A percentile compares a stretch with the other conserved stretches of the same genome.
phyloP scores from a whole-genome alignment of 2,113 vertebrate genomes.

The Lethenteron camtschaticum region DNA sequence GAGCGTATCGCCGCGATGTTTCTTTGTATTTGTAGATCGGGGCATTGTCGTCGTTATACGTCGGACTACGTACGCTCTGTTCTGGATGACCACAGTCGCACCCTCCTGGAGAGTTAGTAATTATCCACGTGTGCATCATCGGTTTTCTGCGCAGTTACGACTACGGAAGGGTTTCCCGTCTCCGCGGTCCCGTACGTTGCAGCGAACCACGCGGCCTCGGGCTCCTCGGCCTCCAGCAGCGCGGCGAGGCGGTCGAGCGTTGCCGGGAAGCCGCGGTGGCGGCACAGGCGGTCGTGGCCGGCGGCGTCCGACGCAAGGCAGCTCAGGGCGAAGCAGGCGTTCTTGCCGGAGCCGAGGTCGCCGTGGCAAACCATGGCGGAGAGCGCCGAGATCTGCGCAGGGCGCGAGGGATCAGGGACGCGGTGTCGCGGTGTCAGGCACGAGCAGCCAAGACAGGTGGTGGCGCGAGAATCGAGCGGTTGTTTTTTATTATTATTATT shows the following conservation, averaged over 20 bases:
- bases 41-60: too few species aligned
- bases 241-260: slow-evolving; percentile 14
- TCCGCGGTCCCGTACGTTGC: slow-evolving; percentile 15
- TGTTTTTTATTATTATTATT: too few species aligned
- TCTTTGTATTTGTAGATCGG: too few species aligned
- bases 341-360: slow-evolving; percentile 15
- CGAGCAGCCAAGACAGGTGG: too few species aligned
- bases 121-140: too few species aligned
- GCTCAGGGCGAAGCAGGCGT: slow-evolving; percentile 20
- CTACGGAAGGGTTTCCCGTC: too few species aligned
- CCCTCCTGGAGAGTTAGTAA: too few species aligned
- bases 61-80: too few species aligned
- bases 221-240: slow-evolving; percentile 14
- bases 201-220: slow-evolving; percentile 20
- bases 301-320: slow-evolving; percentile 16
- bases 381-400: slow-evolving; percentile 13
- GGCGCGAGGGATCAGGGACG: background rate
- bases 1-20: too few species aligned
- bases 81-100: too few species aligned
- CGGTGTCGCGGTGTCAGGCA: background rate
- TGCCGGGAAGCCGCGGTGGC: slow-evolving; percentile 11
- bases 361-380: slow-evolving; percentile 13
- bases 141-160: too few species aligned
- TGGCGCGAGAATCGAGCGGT: too few species aligned
- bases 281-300: slow-evolving; percentile 16